These are phyloP conservation scores for Epistrophe grossulariae DNA, from an alignment of 2,888 invertebrate genomes.

Conservation along the genomic window DNA sequence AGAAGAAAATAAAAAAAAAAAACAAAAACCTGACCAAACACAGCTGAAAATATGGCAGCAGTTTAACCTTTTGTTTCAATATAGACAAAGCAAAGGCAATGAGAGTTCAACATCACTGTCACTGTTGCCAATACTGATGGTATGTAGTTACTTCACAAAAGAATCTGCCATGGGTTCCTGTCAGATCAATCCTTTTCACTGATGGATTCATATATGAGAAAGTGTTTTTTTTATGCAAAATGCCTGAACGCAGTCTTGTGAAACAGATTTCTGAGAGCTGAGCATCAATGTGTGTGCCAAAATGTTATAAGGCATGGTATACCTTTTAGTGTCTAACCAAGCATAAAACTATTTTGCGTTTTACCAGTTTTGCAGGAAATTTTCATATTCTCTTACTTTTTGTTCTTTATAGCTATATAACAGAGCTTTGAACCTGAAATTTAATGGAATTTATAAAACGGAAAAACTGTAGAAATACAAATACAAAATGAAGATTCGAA, in stretches of 20 bases:
- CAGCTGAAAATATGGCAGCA: constrained; percentile 40
- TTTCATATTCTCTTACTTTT: no score
- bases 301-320: no score
- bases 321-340: no score
- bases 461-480: no score
- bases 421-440: no score
- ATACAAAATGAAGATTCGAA: no score
- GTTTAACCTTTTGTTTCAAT: constrained; percentile 18
- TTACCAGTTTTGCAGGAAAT: no score
- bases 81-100: background rate
- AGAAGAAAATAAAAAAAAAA: constrained; percentile 36
- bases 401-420: no score
- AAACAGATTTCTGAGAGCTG: background rate
- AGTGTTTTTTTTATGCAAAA: constrained; percentile 7
- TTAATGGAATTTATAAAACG: no score
- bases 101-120: background rate
- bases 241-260: background rate
- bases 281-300: background rate
- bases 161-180: background rate
- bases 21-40: constrained; percentile 29
- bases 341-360: no score
- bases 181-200: background rate
- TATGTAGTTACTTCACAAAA: background rate
- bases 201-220: constrained; percentile 2
- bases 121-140: constrained; percentile 1